Evolutionary conservation across 2,888 invertebrate genomes (phyloP).

Genomic region (Heliconius aoede): DNA sequence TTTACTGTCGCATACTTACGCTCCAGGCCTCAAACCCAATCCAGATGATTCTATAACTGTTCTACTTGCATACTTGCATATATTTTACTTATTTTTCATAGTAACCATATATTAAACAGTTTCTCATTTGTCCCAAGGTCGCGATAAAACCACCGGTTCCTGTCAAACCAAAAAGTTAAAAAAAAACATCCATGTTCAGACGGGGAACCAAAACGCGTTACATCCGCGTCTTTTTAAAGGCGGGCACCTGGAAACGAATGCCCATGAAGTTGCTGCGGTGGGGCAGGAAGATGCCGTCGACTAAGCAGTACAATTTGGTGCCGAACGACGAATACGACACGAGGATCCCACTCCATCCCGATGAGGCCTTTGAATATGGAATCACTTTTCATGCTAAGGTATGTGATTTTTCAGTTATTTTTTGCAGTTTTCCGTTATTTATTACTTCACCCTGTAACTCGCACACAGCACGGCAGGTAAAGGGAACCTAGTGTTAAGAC

Average conservation of each 20-base stretch:
- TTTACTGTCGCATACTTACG: no score
- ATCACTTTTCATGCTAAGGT: conserved; percentile 99
- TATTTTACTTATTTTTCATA: no score
- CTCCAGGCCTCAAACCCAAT: no score
- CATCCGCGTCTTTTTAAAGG: conserved; percentile 69
- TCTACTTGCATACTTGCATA: no score
- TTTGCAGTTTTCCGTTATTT: neutral
- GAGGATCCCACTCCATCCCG: conserved; percentile 97
- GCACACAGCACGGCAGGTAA: no score
- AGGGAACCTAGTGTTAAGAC: neutral
- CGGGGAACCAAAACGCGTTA: conserved; percentile 68
- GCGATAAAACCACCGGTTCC: conserved; percentile 36
- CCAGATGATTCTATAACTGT: no score
- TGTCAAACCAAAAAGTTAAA: conserved; percentile 27
- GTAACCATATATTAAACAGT: neutral
- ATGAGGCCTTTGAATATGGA: conserved; percentile 98
- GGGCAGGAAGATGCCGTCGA: conserved; percentile 90
- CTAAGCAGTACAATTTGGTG: conserved; percentile 95
- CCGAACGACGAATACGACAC: conserved; percentile 98
- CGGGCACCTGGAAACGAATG: conserved; percentile 69
- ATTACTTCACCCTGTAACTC: no score
- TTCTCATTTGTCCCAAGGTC: conserved; percentile 42
- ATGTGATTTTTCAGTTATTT: conserved; percentile 53
- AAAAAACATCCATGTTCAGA: conserved; percentile 72
- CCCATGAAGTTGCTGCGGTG: conserved; percentile 78